Evolutionary conservation across 2,113 vertebrate genomes (phyloP), one percentile per base, ranked within the genome.

Genomic region (Trichomycterus rosablanca): DNA sequence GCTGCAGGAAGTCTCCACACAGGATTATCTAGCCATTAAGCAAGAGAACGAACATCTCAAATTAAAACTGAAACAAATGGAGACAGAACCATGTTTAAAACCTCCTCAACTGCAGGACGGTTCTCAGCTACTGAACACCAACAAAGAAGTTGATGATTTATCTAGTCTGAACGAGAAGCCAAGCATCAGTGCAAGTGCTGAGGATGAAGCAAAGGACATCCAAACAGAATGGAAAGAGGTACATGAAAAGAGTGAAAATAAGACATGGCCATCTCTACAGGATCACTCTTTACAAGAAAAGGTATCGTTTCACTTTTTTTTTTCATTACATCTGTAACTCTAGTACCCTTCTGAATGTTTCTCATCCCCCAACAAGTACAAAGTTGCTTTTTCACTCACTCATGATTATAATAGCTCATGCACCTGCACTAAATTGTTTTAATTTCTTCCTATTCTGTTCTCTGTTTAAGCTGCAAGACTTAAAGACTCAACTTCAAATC

Each of bases 381-480:
- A n/a, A n/a, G n/a, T n/a, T n/a, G n/a, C n/a, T n/a, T n/a, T n/a
- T n/a, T n/a, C n/a, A n/a, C n/a, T n/a, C n/a, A n/a, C n/a, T n/a
- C n/a, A n/a, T n/a, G n/a, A n/a, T n/a, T n/a, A n/a, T n/a, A n/a
- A n/a, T n/a, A n/a, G n/a, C n/a, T n/a, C n/a, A n/a, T n/a, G n/a
- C 22, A 37, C 12, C 10, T 37, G 34, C 5, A 12, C 5, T 37
- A 11, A 3, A 37, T 32, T 37, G 34, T 8, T 37, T 37, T 37
- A 37, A 7, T 4, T 7, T 3, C 28, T 40, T 32, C 45, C 3
- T 2, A 19, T 15, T 12, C 1, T 2, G 62, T 63, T 34, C 35
- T 2, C 7, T 64, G 19, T 19, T 73, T 50, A 76, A 89, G 88
- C 71, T 87, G 67, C 72, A 74, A 74, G 77, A 63, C 10, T 78